Evolutionary conservation across 2,113 vertebrate species (phyloP).

Genomic region (Sylvia atricapilla): DNA sequence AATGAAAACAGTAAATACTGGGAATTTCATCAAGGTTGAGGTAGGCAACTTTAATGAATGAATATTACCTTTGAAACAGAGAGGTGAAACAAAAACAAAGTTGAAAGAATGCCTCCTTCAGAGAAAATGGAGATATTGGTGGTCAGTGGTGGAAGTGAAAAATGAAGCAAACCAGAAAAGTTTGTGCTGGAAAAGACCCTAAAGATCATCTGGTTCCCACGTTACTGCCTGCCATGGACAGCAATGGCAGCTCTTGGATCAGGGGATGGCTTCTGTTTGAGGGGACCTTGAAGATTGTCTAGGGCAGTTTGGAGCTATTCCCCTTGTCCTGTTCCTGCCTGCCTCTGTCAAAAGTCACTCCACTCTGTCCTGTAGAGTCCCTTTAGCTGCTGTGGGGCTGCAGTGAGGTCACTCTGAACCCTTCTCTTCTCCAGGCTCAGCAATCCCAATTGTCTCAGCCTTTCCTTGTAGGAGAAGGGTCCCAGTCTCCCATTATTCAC

Average conservation of each 20-base stretch:
- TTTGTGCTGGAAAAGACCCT: neutral
- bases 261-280: neutral
- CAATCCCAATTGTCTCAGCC: neutral
- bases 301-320: neutral
- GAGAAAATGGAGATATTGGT: neutral
- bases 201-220: neutral
- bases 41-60: neutral
- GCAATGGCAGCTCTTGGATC: neutral
- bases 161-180: neutral
- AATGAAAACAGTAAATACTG: neutral
- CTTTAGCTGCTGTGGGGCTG: neutral
- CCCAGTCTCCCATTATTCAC: neutral
- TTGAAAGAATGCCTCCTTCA: neutral
- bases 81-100: neutral
- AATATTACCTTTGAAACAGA: neutral
- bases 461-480: neutral
- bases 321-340: no score
- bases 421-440: neutral
- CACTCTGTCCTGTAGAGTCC: neutral
- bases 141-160: neutral
- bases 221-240: neutral
- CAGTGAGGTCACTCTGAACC: neutral
- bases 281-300: neutral
- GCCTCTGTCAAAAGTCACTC: neutral
- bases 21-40: neutral